Conservation (phyloP, 2,888 invertebrate genomes). For the Abscondita cerata region DNA sequence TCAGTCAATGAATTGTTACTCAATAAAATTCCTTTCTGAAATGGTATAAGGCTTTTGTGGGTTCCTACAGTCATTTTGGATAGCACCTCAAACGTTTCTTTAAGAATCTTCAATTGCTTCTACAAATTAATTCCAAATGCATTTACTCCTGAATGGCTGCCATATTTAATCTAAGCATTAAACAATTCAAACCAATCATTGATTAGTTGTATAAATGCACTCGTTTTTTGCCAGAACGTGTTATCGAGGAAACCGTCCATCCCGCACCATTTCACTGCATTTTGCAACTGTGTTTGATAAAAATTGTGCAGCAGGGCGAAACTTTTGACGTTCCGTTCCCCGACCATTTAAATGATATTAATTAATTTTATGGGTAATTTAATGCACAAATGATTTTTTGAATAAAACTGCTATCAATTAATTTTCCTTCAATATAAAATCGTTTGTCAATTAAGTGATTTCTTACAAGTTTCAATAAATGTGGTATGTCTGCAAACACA, state of each 20-base stretch:
- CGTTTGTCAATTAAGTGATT: conserved; percentile 18
- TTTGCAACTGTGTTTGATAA: too few species aligned
- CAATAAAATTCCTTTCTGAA: conserved; percentile 26
- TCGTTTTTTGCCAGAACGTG: conserved; percentile 18
- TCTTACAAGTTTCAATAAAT: conserved; percentile 18
- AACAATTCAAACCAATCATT: conserved; percentile 33
- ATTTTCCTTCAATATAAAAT: too few species aligned
- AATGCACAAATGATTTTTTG: too few species aligned
- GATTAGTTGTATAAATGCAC: conserved; percentile 13
- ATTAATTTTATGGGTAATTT: too few species aligned
- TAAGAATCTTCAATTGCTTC: conserved; percentile 7
- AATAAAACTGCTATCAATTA: too few species aligned
- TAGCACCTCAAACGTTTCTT: conserved; percentile 9
- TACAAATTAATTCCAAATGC: conserved; percentile 22
- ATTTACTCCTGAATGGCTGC: conserved; percentile 11
- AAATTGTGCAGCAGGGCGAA: too few species aligned
- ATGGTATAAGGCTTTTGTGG: conserved; percentile 20
- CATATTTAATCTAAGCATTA: conserved; percentile 22
- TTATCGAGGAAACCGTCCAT: too few species aligned
- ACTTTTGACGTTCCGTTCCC: too few species aligned
- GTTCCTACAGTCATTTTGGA: conserved; percentile 17
- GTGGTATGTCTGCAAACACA: conserved; percentile 17
- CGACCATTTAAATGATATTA: too few species aligned
- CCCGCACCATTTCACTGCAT: too few species aligned
- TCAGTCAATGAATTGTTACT: conserved; percentile 9